These are phyloP conservation scores for Brachionichthys hirsutus DNA, from an alignment of 2,113 vertebrate species.

Conservation along the genomic window DNA sequence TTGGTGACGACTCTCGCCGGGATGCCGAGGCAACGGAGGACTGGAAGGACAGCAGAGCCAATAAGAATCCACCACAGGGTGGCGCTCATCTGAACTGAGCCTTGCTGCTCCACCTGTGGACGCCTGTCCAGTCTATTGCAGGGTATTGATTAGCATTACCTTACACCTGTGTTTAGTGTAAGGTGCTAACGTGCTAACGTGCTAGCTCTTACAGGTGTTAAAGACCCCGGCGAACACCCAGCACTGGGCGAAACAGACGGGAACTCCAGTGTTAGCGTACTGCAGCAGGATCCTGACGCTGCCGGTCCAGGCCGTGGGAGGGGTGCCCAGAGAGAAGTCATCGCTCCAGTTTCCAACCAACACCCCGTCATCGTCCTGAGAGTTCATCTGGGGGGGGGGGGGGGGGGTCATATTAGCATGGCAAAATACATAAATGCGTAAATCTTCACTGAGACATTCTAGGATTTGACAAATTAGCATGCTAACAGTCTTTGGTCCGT, in stretches of 20 bases:
- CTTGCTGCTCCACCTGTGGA: too few species aligned
- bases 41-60: constrained; percentile 63
- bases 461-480: too few species aligned
- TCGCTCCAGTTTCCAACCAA: constrained; percentile 88
- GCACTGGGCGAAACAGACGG: constrained; percentile 88
- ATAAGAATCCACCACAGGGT: too few species aligned
- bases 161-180: too few species aligned
- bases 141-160: too few species aligned
- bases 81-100: too few species aligned
- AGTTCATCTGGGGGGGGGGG: constrained; percentile 81
- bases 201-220: constrained; percentile 83
- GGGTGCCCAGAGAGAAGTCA: constrained; percentile 71
- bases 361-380: constrained; percentile 87
- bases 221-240: constrained; percentile 96
- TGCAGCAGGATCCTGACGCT: constrained; percentile 86
- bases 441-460: too few species aligned
- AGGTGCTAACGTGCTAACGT: too few species aligned
- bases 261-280: constrained; percentile 73
- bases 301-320: constrained; percentile 89
- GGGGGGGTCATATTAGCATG: not conserved
- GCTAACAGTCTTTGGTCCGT: too few species aligned
- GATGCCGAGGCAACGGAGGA: constrained; percentile 90
- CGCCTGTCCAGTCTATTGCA: too few species aligned
- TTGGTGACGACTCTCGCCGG: constrained; percentile 86
- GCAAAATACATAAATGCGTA: too few species aligned